Evolutionary conservation across 1,140 invertebrate species (phyloP).

Genomic region (Mycetomoellerius zeteki): DNA sequence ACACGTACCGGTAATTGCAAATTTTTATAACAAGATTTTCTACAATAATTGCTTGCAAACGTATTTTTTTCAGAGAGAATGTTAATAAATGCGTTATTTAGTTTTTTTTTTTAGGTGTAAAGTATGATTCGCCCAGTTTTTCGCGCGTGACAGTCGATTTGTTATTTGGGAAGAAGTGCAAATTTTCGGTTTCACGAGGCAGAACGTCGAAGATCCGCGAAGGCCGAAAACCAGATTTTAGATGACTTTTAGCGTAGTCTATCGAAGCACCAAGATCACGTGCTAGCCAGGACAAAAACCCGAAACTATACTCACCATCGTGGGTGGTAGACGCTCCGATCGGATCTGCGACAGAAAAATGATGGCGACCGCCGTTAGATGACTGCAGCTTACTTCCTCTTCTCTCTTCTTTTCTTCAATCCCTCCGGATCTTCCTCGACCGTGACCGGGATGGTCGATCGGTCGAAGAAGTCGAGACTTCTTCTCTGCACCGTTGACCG

Average conservation of each 20-base stretch:
- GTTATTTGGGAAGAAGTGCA: not conserved
- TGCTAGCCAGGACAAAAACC: slow-evolving; percentile 73
- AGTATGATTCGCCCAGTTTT: not conserved
- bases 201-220: slow-evolving; percentile 38
- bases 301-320: slow-evolving; percentile 84
- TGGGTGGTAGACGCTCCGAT: slow-evolving; percentile 28
- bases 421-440: slow-evolving; percentile 16
- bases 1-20: not conserved
- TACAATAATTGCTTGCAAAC: not conserved
- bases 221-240: slow-evolving; percentile 39
- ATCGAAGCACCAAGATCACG: slow-evolving; percentile 86
- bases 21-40: not conserved
- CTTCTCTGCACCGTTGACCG: slow-evolving; percentile 14
- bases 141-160: slow-evolving; percentile 10
- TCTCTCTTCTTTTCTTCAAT: not conserved
- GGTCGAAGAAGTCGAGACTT: slow-evolving; percentile 42
- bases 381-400: slow-evolving; percentile 12
- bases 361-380: slow-evolving; percentile 38
- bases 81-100: slow-evolving; percentile 13
- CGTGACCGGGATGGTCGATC: slow-evolving; percentile 41
- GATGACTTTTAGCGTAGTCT: slow-evolving; percentile 84
- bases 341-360: slow-evolving; percentile 56
- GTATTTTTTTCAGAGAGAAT: not conserved
- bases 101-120: not conserved
- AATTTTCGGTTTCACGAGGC: slow-evolving; percentile 49